phyloP scores from a whole-genome alignment of 2,888 invertebrate genomes.

The Epistrophella euchroma region DNA sequence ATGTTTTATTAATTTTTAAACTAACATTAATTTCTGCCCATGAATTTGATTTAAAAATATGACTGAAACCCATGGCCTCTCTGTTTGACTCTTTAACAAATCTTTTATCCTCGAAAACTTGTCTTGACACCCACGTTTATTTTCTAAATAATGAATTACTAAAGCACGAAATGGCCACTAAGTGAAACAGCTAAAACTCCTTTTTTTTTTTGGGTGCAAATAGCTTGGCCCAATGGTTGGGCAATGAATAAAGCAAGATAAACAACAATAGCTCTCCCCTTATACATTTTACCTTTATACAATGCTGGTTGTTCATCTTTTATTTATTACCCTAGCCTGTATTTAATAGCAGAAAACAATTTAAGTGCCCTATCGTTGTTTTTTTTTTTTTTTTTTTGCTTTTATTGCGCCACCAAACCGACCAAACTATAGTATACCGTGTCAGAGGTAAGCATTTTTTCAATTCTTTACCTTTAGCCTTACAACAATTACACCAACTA shows the following conservation, averaged over 20 bases:
- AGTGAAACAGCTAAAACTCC: slow-evolving; percentile 57
- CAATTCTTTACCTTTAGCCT: slow-evolving; percentile 63
- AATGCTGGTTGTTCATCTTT: slow-evolving; percentile 59
- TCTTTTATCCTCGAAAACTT: neutral
- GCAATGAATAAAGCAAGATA: slow-evolving; percentile 9
- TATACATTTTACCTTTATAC: neutral
- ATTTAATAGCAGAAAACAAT: slow-evolving; percentile 71
- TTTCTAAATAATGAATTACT: slow-evolving; percentile 45
- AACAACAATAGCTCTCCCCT: neutral
- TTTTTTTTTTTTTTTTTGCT: neutral
- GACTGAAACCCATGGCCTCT: neutral
- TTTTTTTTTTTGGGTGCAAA: slow-evolving; percentile 21
- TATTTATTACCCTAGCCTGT: slow-evolving; percentile 70
- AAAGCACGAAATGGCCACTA: slow-evolving; percentile 46
- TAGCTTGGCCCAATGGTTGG: slow-evolving; percentile 19
- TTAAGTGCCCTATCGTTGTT: slow-evolving; percentile 54
- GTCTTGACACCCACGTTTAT: slow-evolving; percentile 2
- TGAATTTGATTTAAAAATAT: neutral
- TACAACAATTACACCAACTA: slow-evolving; percentile 36
- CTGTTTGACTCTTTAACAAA: neutral
- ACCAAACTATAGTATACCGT: slow-evolving; percentile 8
- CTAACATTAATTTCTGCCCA: neutral
- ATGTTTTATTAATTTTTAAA: too few relatives aligned
- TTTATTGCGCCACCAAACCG: neutral
- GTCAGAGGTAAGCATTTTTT: slow-evolving; percentile 66